These are phyloP conservation scores for Syngnathus floridae DNA, from an alignment of 2,113 vertebrate genomes.

Conservation along the genomic window DNA sequence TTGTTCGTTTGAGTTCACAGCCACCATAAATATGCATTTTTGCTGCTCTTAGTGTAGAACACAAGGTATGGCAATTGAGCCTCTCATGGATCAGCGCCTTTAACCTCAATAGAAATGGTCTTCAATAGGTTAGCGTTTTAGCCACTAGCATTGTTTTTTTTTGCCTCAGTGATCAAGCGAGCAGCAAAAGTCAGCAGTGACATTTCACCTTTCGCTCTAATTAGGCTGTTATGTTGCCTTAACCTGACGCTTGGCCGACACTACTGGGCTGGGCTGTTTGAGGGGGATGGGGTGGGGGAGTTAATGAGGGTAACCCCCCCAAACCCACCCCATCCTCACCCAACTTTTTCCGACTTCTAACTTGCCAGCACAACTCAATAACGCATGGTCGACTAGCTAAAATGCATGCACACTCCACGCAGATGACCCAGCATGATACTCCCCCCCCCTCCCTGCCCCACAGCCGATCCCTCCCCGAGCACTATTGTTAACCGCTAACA, in stretches of 20 bases:
- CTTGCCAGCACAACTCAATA: constrained; percentile 49
- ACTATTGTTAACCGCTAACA: constrained; percentile 78
- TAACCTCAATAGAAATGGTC: neutral
- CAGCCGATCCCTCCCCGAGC: constrained; percentile 11
- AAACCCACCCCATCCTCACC: constrained; percentile 49
- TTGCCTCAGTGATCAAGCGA: constrained; percentile 67
- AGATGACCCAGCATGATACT: constrained; percentile 33
- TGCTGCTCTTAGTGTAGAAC: neutral
- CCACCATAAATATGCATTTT: neutral
- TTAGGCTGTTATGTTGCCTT: constrained; percentile 81
- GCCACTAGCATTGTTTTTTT: constrained; percentile 6
- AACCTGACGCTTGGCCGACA: constrained; percentile 68
- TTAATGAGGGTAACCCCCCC: constrained; percentile 55
- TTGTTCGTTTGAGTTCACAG: neutral
- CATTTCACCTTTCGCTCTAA: constrained; percentile 76
- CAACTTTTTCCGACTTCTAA: constrained; percentile 57
- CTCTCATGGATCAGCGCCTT: neutral
- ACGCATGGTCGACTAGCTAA: constrained; percentile 43
- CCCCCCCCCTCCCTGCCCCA: constrained; percentile 38
- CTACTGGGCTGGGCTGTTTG: neutral
- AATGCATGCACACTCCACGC: constrained; percentile 36
- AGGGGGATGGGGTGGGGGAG: constrained; percentile 58
- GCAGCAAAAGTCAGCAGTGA: constrained; percentile 66
- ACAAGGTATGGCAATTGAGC: too few species aligned
- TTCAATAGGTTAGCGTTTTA: neutral